These are phyloP conservation scores for Manduca sexta DNA, from an alignment of 1,140 invertebrate genomes.

Conservation along the genomic window DNA sequence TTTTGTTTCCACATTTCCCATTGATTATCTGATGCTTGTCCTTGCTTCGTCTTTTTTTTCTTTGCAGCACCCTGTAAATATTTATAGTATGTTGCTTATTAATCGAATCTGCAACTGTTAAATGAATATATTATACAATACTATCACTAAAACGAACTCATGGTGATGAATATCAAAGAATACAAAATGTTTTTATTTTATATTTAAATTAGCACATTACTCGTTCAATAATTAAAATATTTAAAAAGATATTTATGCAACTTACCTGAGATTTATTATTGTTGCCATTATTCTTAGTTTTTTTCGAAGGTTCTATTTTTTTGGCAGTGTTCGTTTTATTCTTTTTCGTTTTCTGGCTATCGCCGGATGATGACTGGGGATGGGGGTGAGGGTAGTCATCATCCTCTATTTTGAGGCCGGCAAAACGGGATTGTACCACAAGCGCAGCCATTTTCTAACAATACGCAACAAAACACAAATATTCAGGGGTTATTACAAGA, in stretches of 20 bases:
- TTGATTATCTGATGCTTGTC: constrained; percentile 55
- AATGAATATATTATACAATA: no score
- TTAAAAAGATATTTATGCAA: no score
- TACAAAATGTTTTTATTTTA: no score
- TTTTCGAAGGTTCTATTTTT: constrained; percentile 48
- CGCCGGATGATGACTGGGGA: no score
- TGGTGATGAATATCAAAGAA: no score
- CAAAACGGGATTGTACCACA: constrained; percentile 76
- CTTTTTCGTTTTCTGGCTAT: constrained; percentile 58
- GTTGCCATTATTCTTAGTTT: constrained; percentile 31
- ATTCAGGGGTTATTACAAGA: no score
- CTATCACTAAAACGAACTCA: no score
- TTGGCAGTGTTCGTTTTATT: constrained; percentile 35
- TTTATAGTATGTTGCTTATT: background rate
- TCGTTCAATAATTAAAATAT: background rate
- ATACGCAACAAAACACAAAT: background rate
- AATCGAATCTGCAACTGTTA: no score
- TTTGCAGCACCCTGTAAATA: constrained; percentile 33
- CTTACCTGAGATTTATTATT: constrained; percentile 45
- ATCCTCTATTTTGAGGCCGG: constrained; percentile 76
- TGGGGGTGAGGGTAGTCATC: constrained; percentile 71
- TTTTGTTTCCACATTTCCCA: constrained; percentile 78
- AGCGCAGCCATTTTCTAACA: constrained; percentile 62
- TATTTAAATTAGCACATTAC: no score
- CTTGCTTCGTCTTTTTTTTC: constrained; percentile 63